A percentile compares a stretch with the other conserved stretches of the same genome.
Evolutionary conservation across 2,113 vertebrate genomes (phyloP).

Genomic region (Amphiprion percula): DNA sequence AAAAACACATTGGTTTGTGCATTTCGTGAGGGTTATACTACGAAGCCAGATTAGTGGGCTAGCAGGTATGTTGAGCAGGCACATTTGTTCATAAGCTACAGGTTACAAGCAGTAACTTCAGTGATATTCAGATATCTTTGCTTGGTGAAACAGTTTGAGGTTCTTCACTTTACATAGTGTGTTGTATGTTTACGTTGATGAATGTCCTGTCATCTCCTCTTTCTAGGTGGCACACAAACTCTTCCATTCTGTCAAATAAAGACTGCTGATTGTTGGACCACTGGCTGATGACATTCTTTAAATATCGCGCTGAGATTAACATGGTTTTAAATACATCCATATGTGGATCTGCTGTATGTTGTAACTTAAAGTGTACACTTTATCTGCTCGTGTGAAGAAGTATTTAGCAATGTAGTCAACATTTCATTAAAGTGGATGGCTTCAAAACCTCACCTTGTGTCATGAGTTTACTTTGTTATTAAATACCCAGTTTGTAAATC

Average conservation of each 20-base stretch:
- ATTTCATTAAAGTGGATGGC: slow-evolving; percentile 64
- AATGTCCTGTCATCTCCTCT: slow-evolving; percentile 26
- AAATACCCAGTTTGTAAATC: too few relatives aligned
- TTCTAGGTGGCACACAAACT: slow-evolving; percentile 84
- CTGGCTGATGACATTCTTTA: slow-evolving; percentile 49
- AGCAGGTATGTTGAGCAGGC: too few relatives aligned
- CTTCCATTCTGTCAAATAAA: slow-evolving; percentile 86
- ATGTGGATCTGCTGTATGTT: slow-evolving; percentile 67
- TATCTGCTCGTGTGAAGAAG: slow-evolving; percentile 62
- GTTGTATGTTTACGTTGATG: neutral
- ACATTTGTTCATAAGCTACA: neutral
- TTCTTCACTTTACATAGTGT: neutral
- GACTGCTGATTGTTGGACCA: slow-evolving; percentile 1
- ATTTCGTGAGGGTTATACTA: too few relatives aligned
- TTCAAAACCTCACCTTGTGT: slow-evolving; percentile 26
- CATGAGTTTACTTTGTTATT: neutral
- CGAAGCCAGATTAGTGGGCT: too few relatives aligned
- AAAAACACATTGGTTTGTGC: too few relatives aligned
- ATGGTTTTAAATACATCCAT: slow-evolving; percentile 48
- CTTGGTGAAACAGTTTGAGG: neutral
- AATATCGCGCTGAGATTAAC: slow-evolving; percentile 23
- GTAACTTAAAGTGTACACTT: slow-evolving; percentile 52
- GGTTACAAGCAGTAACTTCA: neutral
- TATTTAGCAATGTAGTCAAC: slow-evolving; percentile 48
- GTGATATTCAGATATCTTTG: neutral